A percentile compares a stretch with the other conserved stretches of the same genome.
Conservation (phyloP, 2,113 vertebrate genomes). For the Megaleporinus macrocephalus region DNA sequence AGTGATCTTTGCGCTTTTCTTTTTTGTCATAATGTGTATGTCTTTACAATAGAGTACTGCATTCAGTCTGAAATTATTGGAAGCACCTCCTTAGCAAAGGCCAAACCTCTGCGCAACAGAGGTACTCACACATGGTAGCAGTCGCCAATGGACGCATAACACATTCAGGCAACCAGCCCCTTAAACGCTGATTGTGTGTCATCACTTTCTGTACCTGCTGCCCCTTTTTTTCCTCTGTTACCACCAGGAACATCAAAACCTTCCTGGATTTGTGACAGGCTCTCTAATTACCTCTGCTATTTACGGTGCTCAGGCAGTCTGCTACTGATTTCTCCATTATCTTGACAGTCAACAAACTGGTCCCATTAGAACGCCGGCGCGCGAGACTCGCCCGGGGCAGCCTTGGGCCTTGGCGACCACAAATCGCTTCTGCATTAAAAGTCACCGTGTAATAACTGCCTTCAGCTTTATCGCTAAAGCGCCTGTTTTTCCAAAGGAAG, state of each 20-base stretch:
- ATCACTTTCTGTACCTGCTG: slow-evolving; percentile 62
- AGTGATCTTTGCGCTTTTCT: not conserved
- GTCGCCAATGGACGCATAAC: slow-evolving; percentile 29
- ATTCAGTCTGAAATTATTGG: not conserved
- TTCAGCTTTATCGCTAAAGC: slow-evolving; percentile 82
- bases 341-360: slow-evolving; percentile 91
- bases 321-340: slow-evolving; percentile 90
- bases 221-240: slow-evolving; percentile 42
- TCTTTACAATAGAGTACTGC: not conserved
- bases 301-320: slow-evolving; percentile 82
- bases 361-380: slow-evolving; percentile 81
- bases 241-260: slow-evolving; percentile 67
- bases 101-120: slow-evolving; percentile 13
- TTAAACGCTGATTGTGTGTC: slow-evolving; percentile 58
- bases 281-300: slow-evolving; percentile 91
- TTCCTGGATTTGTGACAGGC: slow-evolving; percentile 77
- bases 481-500: slow-evolving; percentile 72
- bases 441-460: slow-evolving; percentile 85
- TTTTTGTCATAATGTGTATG: not conserved
- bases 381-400: slow-evolving; percentile 82
- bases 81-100: slow-evolving; percentile 2
- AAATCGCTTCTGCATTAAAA: slow-evolving; percentile 88
- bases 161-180: slow-evolving; percentile 32
- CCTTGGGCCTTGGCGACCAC: slow-evolving; percentile 77
- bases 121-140: slow-evolving; percentile 24